These are phyloP conservation scores for Agelastica alni DNA, from an alignment of 2,888 invertebrate genomes.

Conservation along the genomic window DNA sequence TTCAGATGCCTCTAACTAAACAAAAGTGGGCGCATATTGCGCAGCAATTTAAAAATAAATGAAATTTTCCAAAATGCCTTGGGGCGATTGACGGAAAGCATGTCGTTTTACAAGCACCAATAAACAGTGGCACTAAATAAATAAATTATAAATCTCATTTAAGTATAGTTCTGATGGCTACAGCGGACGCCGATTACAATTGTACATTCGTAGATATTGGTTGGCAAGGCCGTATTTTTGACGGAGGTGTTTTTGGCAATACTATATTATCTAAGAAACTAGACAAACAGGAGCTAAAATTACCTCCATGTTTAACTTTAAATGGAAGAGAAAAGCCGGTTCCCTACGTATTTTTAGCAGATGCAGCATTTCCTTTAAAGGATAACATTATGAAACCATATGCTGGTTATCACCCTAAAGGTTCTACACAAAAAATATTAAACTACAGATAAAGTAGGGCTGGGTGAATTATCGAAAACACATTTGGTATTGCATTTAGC, in stretches of 20 bases:
- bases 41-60: background rate
- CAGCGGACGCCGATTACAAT: conserved; percentile 52
- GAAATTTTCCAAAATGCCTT: conserved; percentile 19
- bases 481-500: too few relatives aligned
- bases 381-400: conserved; percentile 26
- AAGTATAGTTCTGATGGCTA: conserved; percentile 49
- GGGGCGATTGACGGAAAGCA: conserved; percentile 50
- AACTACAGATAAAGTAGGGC: too few relatives aligned
- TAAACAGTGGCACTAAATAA: conserved; percentile 41
- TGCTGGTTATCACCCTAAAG: conserved; percentile 13
- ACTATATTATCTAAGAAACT: conserved; percentile 12
- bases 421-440: conserved; percentile 18
- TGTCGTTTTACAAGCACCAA: conserved; percentile 42
- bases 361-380: conserved; percentile 54
- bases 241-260: conserved; percentile 42
- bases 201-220: conserved; percentile 49
- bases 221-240: conserved; percentile 45
- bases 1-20: conserved; percentile 6
- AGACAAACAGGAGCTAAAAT: conserved; percentile 9
- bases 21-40: background rate
- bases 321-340: conserved; percentile 10
- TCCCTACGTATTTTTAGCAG: conserved; percentile 40
- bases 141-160: conserved; percentile 47
- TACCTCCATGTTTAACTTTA: conserved; percentile 8
- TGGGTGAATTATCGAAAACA: too few relatives aligned